These are phyloP conservation scores for Passer domesticus DNA, from an alignment of 2,113 vertebrate genomes.

Conservation along the genomic window DNA sequence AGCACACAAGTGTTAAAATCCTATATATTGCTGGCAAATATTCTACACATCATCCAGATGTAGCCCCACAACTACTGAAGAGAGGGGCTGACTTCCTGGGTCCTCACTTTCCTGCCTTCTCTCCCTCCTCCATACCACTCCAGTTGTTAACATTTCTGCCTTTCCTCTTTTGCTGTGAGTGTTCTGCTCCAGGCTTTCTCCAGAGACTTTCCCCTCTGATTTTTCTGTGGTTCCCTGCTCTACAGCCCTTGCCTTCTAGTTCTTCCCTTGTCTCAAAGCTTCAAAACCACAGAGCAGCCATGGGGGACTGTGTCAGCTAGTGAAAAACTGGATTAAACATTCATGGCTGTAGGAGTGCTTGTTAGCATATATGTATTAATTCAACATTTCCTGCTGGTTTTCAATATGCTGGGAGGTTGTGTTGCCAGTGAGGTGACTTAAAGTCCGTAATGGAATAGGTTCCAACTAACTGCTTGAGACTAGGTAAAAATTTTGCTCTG, in stretches of 20 bases:
- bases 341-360: not conserved
- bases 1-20: not conserved
- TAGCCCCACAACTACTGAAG: not conserved
- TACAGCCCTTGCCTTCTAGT: not conserved
- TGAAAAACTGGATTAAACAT: conserved; percentile 41
- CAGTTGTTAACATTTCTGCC: not conserved
- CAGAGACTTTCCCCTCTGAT: not conserved
- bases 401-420: conserved; percentile 7
- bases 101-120: not conserved
- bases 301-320: not conserved
- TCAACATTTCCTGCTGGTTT: conserved; percentile 39
- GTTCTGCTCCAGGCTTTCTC: not conserved
- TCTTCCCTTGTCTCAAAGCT: not conserved
- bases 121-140: not conserved
- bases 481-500: not conserved
- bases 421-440: not conserved
- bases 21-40: not conserved
- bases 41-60: not conserved
- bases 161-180: not conserved
- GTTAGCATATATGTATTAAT: conserved; percentile 59
- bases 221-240: not conserved
- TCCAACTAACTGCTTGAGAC: not conserved
- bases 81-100: not conserved
- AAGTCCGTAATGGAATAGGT: not conserved
- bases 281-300: not conserved